Percentiles rank a stretch among this genome's conserved stretches.
These are phyloP conservation scores for Sebastes vulpes DNA, from an alignment of 2,797 vertebrate species.

Conservation along the genomic window DNA sequence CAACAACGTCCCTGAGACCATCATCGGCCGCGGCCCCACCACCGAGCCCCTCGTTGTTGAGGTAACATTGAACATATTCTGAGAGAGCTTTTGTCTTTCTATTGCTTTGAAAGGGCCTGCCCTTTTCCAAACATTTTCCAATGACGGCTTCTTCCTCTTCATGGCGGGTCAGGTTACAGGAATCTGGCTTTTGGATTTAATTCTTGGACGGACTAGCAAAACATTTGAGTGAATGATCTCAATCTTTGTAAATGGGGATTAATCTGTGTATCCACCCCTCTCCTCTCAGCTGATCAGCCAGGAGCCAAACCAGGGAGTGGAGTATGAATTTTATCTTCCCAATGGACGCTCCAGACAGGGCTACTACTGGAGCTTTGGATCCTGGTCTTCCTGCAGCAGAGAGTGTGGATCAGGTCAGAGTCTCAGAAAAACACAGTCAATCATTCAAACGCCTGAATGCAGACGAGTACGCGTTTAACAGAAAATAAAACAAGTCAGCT, in stretches of 20 bases:
- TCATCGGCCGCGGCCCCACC: conserved; percentile 92
- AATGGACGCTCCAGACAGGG: conserved; percentile 72
- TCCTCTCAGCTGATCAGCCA: conserved; percentile 92
- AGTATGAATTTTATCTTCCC: conserved; percentile 92
- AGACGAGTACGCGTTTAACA: neutral
- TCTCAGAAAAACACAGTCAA: neutral
- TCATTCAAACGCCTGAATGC: neutral
- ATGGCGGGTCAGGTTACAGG: too few relatives aligned
- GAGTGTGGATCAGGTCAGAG: conserved; percentile 93
- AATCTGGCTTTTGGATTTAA: neutral
- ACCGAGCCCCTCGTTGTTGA: conserved; percentile 95
- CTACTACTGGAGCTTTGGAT: conserved; percentile 93
- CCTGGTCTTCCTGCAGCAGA: conserved; percentile 92
- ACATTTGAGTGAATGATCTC: neutral
- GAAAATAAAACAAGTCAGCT: neutral
- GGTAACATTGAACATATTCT: conserved; percentile 77
- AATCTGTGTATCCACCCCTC: neutral
- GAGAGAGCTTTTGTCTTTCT: neutral
- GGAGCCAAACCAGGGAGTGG: conserved; percentile 91
- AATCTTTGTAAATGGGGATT: neutral
- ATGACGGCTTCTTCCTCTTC: too few relatives aligned
- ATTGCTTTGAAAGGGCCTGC: too few relatives aligned
- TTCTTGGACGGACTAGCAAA: neutral
- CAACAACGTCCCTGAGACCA: conserved; percentile 88
- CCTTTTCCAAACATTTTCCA: too few relatives aligned